Conservation (phyloP, 2,113 vertebrate genomes). For the Planiliza haematocheilus region DNA sequence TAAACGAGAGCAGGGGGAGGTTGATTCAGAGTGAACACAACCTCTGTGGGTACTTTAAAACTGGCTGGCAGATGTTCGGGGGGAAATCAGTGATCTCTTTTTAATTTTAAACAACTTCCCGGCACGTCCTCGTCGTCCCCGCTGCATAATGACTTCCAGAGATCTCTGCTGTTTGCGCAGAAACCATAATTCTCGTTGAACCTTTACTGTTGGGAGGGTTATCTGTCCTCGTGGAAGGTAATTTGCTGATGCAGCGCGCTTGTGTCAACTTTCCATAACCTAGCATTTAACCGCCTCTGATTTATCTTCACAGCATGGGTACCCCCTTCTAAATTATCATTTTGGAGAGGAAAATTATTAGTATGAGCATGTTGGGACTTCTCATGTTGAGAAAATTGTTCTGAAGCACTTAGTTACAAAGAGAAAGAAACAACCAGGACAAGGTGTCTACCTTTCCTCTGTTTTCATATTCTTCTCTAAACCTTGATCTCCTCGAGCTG, state of each 20-base stretch:
- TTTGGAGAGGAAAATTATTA: constrained; percentile 65
- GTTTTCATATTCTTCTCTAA: constrained; percentile 7
- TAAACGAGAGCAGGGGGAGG: constrained; percentile 40
- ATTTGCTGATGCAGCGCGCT: constrained; percentile 33
- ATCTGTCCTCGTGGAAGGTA: neutral
- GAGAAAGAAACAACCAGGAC: constrained; percentile 6
- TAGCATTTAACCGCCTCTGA: constrained; percentile 55
- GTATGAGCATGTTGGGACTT: constrained; percentile 15
- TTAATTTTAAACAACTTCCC: constrained; percentile 53
- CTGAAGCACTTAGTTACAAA: constrained; percentile 8
- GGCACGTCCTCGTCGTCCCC: constrained; percentile 14
- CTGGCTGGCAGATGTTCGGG: constrained; percentile 50
- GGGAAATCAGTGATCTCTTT: constrained; percentile 35
- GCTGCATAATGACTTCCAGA: constrained; percentile 69
- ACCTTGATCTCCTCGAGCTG: neutral
- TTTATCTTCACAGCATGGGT: constrained; percentile 57
- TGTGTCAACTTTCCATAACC: constrained; percentile 37
- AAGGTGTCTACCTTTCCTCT: constrained; percentile 9
- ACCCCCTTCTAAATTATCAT: constrained; percentile 61
- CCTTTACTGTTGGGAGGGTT: neutral
- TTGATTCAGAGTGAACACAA: constrained; percentile 41
- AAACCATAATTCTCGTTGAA: neutral
- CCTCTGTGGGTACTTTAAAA: constrained; percentile 26
- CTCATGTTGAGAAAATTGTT: constrained; percentile 19
- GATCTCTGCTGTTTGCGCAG: constrained; percentile 1